Base-by-base conservation (phyloP, 2,888 invertebrate genomes). In the Oxystoma pomonae region DNA sequence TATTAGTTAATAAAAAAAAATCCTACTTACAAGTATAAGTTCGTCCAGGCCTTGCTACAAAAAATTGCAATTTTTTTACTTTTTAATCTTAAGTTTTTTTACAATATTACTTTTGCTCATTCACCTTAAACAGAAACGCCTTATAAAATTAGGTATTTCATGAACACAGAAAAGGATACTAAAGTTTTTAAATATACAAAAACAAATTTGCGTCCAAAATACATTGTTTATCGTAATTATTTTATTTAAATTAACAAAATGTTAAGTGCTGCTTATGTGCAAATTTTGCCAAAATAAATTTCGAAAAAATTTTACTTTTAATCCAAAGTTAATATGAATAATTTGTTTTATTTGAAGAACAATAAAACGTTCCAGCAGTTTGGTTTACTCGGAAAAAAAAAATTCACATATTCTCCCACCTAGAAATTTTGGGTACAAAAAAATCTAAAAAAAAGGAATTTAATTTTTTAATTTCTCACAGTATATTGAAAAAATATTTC, bases 11-110 rank as follows among this genome's bases (percentile, higher is more conserved):
- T 70, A 75, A 71, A 74, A 75, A 72, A 75, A 75, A 71, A 70
- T 72, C 71, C 75, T 75, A 74, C 75, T 76, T 73, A 75, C 69
- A 71, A 35, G 68, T 74, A 66, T 53, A 72, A 70, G 71, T 70
- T 70, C 62, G 72, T 75, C 77, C 77, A 76, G 77, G 76, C 72
- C 67, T 70, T 76, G 75, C 71, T 75, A 75, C 73, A 73, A 72
- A 71, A 71, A 69, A 76, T 76, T 76, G 76, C 76, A 73, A 72
- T 74, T 71, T 68, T 68, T 63, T 53, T 16, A 53, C 19, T 53
- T 53, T 53, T 53, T 35, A 35, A 35, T 35, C 35, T 35, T 35
- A 35, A 35, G 35, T 35, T 35, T 35, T n/a, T 35, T 35, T 35
- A 35, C 35, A 35, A 35, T 35, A 35, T 35, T 35, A 35, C 35